Conservation (phyloP, 2,113 vertebrate genomes). For the Plectropomus leopardus region DNA sequence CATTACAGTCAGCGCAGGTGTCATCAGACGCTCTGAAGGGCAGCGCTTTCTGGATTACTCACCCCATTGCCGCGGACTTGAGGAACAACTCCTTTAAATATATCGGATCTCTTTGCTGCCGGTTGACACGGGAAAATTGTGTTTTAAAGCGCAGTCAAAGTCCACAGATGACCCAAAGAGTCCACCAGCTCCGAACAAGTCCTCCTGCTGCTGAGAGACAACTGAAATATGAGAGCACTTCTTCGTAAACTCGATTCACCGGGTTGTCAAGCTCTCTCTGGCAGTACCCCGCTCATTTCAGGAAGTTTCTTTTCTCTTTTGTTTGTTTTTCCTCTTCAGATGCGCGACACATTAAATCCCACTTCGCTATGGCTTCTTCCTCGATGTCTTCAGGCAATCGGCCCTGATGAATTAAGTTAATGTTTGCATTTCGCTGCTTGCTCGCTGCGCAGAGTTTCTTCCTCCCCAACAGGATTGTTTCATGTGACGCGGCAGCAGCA, state of each 20-base stretch:
- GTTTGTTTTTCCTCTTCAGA: constrained; percentile 23
- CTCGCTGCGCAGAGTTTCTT: constrained; percentile 48
- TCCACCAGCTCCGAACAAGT: constrained; percentile 56
- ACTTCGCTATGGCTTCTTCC: background rate
- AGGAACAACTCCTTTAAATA: constrained; percentile 61
- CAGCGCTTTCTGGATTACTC: constrained; percentile 72
- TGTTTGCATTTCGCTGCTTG: constrained; percentile 45
- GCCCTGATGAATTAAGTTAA: constrained; percentile 63
- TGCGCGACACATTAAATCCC: constrained; percentile 12
- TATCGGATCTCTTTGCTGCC: background rate
- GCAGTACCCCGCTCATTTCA: constrained; percentile 45
- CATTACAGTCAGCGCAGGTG: constrained; percentile 60
- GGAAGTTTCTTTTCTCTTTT: constrained; percentile 57
- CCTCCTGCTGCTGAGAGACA: constrained; percentile 56
- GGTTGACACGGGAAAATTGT: constrained; percentile 8
- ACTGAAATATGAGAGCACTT: constrained; percentile 72
- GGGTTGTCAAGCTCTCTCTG: constrained; percentile 57
- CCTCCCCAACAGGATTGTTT: constrained; percentile 63
- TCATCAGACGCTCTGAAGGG: constrained; percentile 61
- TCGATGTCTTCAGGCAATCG: constrained; percentile 6
- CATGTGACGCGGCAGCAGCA: constrained; percentile 65
- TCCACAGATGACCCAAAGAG: constrained; percentile 73
- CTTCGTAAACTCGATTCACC: constrained; percentile 74
- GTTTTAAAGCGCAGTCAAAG: constrained; percentile 57
- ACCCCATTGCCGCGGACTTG: constrained; percentile 83